Evolutionary conservation across 2,888 invertebrate genomes (phyloP).

Genomic region (Melipona bicolor): DNA sequence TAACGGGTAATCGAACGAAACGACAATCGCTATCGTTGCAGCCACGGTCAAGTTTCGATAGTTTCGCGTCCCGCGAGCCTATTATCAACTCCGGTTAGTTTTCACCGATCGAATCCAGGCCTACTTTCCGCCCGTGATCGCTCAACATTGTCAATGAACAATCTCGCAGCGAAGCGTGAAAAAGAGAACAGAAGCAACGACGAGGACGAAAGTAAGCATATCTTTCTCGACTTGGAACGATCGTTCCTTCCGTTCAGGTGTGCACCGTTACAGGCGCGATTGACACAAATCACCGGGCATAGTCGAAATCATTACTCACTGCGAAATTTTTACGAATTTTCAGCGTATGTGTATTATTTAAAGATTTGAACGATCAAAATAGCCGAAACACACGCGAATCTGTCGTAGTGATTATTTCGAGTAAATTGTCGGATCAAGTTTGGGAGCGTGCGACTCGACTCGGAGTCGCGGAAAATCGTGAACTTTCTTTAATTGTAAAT

Average conservation of each 20-base stretch:
- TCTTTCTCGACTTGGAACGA: constrained; percentile 22
- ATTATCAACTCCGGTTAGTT: constrained; percentile 1
- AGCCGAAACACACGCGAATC: too few relatives aligned
- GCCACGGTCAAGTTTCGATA: constrained; percentile 36
- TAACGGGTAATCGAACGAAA: constrained; percentile 11
- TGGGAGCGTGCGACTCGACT: not conserved
- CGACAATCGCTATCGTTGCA: constrained; percentile 21
- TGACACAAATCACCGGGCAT: not conserved
- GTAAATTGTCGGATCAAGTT: not conserved
- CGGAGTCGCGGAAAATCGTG: not conserved
- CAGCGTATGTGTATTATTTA: not conserved
- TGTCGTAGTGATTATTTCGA: not conserved
- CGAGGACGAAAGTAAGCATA: constrained; percentile 31
- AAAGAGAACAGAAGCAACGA: constrained; percentile 29
- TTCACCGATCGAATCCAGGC: not conserved
- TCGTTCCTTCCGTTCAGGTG: constrained; percentile 35
- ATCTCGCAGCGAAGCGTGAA: constrained; percentile 40
- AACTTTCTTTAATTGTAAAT: constrained; percentile 58
- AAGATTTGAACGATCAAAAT: not conserved
- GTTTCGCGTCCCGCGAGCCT: constrained; percentile 2
- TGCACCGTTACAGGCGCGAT: constrained; percentile 49
- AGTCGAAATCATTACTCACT: not conserved
- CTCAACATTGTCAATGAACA: constrained; percentile 34
- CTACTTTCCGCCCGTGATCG: constrained; percentile 5
- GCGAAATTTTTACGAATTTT: not conserved